phyloP scores from a whole-genome alignment of 2,888 invertebrate genomes.

The Drosophila neutralis region DNA sequence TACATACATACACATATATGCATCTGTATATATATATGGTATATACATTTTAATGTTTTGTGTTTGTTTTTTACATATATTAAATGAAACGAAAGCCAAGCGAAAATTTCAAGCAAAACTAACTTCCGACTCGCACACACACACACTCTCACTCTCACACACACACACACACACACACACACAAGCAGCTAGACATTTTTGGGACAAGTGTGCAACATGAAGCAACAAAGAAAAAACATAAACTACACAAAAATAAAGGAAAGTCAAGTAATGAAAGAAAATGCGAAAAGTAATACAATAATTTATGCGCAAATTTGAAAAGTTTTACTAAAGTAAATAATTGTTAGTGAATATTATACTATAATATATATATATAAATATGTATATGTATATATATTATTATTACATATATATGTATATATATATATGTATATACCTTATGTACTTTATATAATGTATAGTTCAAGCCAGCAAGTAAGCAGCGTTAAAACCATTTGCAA shows the following conservation, averaged over 20 bases:
- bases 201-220: constrained; percentile 51
- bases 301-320: constrained; percentile 79
- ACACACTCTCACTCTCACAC: constrained; percentile 17
- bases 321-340: constrained; percentile 78
- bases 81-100: constrained; percentile 45
- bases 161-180: constrained; percentile 7
- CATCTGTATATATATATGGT: constrained; percentile 26
- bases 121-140: constrained; percentile 37
- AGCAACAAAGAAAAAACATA: constrained; percentile 6
- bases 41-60: constrained; percentile 59
- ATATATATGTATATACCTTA: constrained; percentile 37
- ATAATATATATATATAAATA: constrained; percentile 65
- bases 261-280: constrained; percentile 25
- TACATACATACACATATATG: constrained; percentile 31
- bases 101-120: constrained; percentile 42
- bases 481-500: constrained; percentile 61
- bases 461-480: constrained; percentile 60
- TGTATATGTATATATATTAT: constrained; percentile 37
- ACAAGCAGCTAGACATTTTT: constrained; percentile 39
- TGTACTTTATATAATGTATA: constrained; percentile 73
- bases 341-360: constrained; percentile 76
- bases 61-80: constrained; percentile 63
- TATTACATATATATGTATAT: constrained; percentile 22
- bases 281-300: constrained; percentile 65
- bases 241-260: constrained; percentile 5